phyloP scores from a whole-genome alignment of 2,113 vertebrate genomes.

The Sphyrna mokarran region DNA sequence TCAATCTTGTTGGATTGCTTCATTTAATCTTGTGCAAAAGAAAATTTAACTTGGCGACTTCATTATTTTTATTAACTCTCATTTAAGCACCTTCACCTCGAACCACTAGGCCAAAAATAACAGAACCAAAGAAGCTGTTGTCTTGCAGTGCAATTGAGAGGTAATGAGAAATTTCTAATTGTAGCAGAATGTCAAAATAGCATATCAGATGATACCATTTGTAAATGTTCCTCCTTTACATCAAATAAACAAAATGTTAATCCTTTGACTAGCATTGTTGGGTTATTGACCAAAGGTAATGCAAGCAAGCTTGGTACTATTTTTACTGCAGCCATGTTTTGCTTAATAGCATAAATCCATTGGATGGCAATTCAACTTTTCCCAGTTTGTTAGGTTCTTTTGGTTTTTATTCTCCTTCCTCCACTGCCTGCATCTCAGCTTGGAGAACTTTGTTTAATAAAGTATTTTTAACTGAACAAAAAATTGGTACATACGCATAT shows the following conservation, averaged over 20 bases:
- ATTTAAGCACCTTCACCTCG: conserved; percentile 49
- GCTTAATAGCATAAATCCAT: background rate
- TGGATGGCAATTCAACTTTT: background rate
- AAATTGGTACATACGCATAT: background rate
- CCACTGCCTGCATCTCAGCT: background rate
- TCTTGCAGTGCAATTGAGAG: conserved; percentile 56
- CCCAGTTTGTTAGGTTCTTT: background rate
- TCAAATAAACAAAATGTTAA: background rate
- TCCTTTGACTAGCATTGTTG: background rate
- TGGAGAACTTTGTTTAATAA: background rate
- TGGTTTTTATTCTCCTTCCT: too few relatives aligned
- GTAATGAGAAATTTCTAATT: conserved; percentile 50
- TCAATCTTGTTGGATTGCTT: background rate
- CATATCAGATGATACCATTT: background rate
- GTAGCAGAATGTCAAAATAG: background rate
- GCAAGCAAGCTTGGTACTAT: background rate
- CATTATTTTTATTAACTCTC: background rate
- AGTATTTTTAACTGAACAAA: background rate
- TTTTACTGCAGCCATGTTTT: background rate
- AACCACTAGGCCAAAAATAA: conserved; percentile 41
- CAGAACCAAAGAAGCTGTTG: conserved; percentile 50
- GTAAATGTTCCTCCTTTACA: background rate
- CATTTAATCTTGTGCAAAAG: background rate
- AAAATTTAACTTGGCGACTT: background rate
- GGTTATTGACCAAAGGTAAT: background rate